phyloP scores from a whole-genome alignment of 2,888 invertebrate species.

The Choreutis nemorana region DNA sequence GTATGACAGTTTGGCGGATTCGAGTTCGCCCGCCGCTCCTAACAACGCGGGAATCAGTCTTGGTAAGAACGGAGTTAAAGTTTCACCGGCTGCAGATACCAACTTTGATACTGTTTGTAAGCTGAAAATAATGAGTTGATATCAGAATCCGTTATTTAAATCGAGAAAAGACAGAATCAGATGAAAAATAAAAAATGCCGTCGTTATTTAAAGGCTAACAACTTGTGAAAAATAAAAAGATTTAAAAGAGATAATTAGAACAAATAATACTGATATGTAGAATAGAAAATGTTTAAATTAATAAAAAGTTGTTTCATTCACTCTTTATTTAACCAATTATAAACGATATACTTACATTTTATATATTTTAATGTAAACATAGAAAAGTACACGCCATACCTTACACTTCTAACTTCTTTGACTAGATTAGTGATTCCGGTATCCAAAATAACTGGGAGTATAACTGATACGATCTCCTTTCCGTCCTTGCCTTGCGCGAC shows the following conservation, averaged over 20 bases:
- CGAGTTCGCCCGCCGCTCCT: conserved; percentile 87
- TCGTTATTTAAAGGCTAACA: background rate
- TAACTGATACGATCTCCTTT: conserved; percentile 73
- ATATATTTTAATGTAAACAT: background rate
- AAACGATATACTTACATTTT: no score
- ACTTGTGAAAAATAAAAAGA: no score
- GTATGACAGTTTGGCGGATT: conserved; percentile 81
- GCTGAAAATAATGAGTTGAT: conserved; percentile 42
- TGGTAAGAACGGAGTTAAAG: conserved; percentile 82
- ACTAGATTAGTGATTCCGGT: conserved; percentile 82
- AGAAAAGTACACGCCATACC: conserved; percentile 46
- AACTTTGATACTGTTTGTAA: conserved; percentile 87
- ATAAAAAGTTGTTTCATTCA: no score
- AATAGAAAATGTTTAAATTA: no score
- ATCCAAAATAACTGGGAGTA: conserved; percentile 83
- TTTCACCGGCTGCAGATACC: conserved; percentile 78
- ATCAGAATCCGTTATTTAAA: background rate
- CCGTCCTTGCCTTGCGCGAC: conserved; percentile 77
- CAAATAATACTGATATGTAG: no score
- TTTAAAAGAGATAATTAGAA: no score
- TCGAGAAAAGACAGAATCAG: background rate
- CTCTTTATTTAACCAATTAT: no score
- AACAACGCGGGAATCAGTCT: conserved; percentile 84
- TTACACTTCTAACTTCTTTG: conserved; percentile 78
- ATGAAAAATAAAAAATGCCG: background rate